Evolutionary conservation across 1,140 invertebrate species (phyloP).

Genomic region (Zaprionus camerounensis): DNA sequence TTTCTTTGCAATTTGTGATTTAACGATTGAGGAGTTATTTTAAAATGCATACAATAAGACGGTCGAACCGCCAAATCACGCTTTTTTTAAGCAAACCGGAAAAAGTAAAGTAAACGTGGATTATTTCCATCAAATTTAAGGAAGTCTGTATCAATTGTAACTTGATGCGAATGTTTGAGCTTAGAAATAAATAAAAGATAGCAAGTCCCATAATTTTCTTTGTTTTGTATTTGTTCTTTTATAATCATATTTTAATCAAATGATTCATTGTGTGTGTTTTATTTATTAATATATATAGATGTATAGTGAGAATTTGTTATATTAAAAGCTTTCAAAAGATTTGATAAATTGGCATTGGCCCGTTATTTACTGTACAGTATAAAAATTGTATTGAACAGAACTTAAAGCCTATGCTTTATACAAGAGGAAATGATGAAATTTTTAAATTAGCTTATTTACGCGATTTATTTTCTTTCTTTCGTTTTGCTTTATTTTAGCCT

Average conservation of each 20-base stretch:
- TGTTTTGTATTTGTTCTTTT: slow-evolving; percentile 29
- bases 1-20: no score
- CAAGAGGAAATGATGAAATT: slow-evolving; percentile 39
- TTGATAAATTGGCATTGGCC: slow-evolving; percentile 37
- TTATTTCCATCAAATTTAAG: no score
- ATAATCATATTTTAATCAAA: slow-evolving; percentile 24
- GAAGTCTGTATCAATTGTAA: no score
- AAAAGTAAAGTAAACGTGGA: no score
- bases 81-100: no score
- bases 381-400: slow-evolving; percentile 40
- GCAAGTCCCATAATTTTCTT: background rate
- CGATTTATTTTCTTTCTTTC: slow-evolving; percentile 17
- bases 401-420: slow-evolving; percentile 67
- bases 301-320: slow-evolving; percentile 73
- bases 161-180: no score
- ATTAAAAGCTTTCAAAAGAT: slow-evolving; percentile 76
- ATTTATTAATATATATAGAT: slow-evolving; percentile 45
- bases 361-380: slow-evolving; percentile 52
- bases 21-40: no score
- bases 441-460: slow-evolving; percentile 52
- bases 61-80: no score
- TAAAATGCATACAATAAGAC: no score
- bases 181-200: background rate
- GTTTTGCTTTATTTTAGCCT: slow-evolving; percentile 16
- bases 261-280: slow-evolving; percentile 27